phyloP scores from a whole-genome alignment of 2,113 vertebrate genomes.

The Mungos mungo region DNA sequence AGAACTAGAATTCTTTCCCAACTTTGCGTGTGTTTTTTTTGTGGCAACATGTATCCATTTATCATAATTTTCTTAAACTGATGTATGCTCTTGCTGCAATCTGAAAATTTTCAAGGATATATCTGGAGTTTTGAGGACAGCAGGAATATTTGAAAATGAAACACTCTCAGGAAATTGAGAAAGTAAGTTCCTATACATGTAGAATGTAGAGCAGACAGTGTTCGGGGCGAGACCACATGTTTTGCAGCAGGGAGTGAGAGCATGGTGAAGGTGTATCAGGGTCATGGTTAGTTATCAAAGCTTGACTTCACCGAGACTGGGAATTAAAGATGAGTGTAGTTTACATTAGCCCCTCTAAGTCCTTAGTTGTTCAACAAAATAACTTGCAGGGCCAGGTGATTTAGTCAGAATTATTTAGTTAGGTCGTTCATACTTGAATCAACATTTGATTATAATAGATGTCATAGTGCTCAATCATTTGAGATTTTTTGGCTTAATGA shows the following conservation, averaged over 20 bases:
- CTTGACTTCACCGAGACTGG: neutral
- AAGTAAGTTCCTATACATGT: neutral
- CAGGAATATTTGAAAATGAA: neutral
- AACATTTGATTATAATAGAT: neutral
- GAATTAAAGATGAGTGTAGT: neutral
- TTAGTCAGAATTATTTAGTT: neutral
- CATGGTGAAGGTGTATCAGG: neutral
- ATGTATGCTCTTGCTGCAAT: neutral
- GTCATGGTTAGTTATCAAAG: neutral
- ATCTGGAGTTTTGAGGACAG: neutral
- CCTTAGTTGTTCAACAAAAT: neutral
- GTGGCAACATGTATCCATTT: neutral
- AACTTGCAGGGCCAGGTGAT: neutral
- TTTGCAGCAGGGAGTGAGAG: neutral
- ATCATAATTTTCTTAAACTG: neutral
- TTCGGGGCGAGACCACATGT: neutral
- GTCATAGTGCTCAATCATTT: neutral
- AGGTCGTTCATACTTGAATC: neutral
- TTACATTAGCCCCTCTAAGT: neutral
- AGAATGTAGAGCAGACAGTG: neutral
- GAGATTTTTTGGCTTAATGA: neutral
- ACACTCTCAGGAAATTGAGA: neutral
- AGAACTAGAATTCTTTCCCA: neutral
- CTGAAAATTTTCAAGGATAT: neutral
- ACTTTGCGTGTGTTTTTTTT: neutral